Base-by-base conservation (phyloP, 1,140 invertebrate species). In the Orchestia grillus region DNA sequence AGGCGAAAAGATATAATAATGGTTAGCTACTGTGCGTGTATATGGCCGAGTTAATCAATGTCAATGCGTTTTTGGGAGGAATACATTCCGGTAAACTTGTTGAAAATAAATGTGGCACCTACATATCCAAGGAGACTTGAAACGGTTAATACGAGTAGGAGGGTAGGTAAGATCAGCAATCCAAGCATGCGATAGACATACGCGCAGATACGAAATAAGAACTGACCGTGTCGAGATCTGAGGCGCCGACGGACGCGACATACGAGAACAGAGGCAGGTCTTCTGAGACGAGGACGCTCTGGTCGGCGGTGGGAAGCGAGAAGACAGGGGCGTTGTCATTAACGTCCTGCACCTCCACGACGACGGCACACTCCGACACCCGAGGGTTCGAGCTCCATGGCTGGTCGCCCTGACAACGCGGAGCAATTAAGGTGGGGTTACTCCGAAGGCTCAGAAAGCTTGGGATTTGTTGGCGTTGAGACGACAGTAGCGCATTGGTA, bases 161-260 rank as follows among this genome's bases (percentile, higher is more conserved):
- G n/a, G n/a, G n/a, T n/a, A n/a, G n/a, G n/a, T n/a, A n/a, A n/a
- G n/a, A n/a, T n/a, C n/a, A n/a, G n/a, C n/a, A 19, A 8, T 53
- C 6, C 6, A 53, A 53, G 6, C 19, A 53, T 8, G 47, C 47
- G 19, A 53, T 53, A 19, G 6, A 19, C 6, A 53, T 53, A 19
- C 47, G 19, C 19, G 47, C 19, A 53, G 47, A 53, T 53, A 53
- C 28, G 41, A 91, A 42, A 23, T 28, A 91, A 91, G 44, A 91
- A 94, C 92, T 16, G 43, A 94, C 92, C 36, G 92, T 94, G 92
- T 94, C 92, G 1, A 94, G 92, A 45, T 94, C 92, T 19, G 92
- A 47, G 40, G 92, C 92, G 44, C 92, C 41, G 92, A 94, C 43
- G 44, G 92, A 94, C 4, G 92, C 92, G 92, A 94, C 40, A 44